Evolutionary conservation across 2,797 vertebrate species (phyloP).

Genomic region (Tympanoctomys barrerae): DNA sequence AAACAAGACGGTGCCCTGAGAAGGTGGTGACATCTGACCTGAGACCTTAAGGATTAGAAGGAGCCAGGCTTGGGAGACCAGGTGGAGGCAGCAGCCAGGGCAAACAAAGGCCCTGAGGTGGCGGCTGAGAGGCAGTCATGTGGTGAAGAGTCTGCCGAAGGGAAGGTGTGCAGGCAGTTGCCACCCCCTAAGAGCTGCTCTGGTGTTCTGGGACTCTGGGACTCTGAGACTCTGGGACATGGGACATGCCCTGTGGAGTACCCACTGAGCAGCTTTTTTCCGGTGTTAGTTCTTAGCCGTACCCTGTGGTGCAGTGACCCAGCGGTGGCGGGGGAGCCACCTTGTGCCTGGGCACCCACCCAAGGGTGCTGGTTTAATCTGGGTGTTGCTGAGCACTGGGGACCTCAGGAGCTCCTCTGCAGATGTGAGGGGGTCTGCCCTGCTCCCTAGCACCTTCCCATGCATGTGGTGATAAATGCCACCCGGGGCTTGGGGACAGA

Average conservation of each 20-base stretch:
- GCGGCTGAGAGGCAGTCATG: not conserved
- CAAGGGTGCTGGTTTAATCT: not conserved
- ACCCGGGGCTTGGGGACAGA: not conserved
- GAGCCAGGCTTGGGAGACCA: not conserved
- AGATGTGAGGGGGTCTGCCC: not conserved
- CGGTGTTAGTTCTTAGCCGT: not conserved
- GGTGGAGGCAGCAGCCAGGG: not conserved
- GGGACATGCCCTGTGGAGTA: not conserved
- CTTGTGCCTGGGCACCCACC: not conserved
- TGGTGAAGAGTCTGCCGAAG: not conserved
- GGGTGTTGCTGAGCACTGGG: not conserved
- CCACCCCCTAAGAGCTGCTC: no score
- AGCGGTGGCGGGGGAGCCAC: not conserved
- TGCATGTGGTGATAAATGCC: not conserved
- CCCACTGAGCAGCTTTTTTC: not conserved
- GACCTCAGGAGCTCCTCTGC: not conserved
- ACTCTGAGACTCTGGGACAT: not conserved
- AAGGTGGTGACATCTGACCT: not conserved
- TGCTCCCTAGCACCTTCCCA: not conserved
- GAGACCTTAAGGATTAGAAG: not conserved
- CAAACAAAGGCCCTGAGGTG: not conserved
- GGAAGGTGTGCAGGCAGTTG: not conserved
- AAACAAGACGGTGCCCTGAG: not conserved
- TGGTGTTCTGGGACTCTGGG: not conserved
- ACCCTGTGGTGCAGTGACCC: fast-evolving